phyloP scores from a whole-genome alignment of 2,113 vertebrate genomes.

The Ceyx margarethae region DNA sequence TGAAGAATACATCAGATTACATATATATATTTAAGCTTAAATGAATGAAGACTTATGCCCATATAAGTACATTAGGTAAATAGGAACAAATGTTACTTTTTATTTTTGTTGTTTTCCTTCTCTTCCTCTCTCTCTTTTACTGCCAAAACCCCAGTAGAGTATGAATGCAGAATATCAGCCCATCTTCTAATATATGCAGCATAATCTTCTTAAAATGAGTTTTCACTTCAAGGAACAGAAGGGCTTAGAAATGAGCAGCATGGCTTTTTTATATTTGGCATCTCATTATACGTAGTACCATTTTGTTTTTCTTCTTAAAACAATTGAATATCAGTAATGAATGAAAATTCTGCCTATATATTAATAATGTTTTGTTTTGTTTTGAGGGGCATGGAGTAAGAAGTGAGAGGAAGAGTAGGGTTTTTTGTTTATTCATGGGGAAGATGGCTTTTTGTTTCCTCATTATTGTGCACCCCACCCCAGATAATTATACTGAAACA shows the following conservation, averaged over 20 bases:
- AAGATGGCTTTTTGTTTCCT: neutral
- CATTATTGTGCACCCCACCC: neutral
- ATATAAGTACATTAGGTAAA: conserved; percentile 67
- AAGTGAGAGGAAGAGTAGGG: neutral
- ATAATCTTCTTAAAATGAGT: conserved; percentile 89
- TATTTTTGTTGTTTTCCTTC: conserved; percentile 50
- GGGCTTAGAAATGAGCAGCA: conserved; percentile 81
- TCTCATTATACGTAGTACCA: conserved; percentile 78
- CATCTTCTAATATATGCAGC: conserved; percentile 83
- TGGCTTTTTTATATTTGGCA: conserved; percentile 75
- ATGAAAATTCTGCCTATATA: conserved; percentile 65
- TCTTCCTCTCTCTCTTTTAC: conserved; percentile 59
- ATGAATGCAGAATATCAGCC: conserved; percentile 77
- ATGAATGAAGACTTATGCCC: conserved; percentile 51
- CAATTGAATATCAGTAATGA: conserved; percentile 78
- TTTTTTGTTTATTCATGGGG: neutral
- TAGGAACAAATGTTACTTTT: conserved; percentile 64
- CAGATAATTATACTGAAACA: neutral
- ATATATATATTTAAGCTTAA: conserved; percentile 6
- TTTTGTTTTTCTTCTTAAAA: conserved; percentile 70
- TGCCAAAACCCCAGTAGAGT: conserved; percentile 74
- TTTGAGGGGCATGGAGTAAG: neutral
- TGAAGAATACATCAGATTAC: neutral
- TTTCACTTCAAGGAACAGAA: conserved; percentile 87
- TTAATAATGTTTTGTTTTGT: neutral